Evolutionary conservation across 2,113 vertebrate species (phyloP), one percentile per base, ranked within the genome.

Genomic region (Stomatorhinus ivindoensis): DNA sequence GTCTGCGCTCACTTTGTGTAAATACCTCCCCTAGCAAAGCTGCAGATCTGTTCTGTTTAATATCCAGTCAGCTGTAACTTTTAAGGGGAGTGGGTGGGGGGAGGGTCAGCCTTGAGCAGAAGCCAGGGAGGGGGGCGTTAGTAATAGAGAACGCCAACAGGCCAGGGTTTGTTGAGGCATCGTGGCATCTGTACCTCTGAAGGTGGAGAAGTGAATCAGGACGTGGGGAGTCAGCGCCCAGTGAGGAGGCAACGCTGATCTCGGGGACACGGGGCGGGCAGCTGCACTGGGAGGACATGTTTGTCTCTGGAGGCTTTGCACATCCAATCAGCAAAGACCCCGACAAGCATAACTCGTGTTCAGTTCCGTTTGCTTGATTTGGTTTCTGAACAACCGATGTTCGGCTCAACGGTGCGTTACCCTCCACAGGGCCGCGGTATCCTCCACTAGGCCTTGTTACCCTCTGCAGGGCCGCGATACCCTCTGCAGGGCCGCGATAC

Each of bases 1-100:
- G 92, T 92, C 92, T 93, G 94, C 95, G 93, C 93, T 93, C 91
- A 92, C 61, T 92, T 89, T 90, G 89, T 91, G 89, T 92, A 91
- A 89, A 88, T 92, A 90, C 82, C 91, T 89, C 87, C 35, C 92
- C 88, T 82, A 94, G 91, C 92, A 93, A 93, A 91, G 91, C 91
- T 91, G 92, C 39, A 21, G 89, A 89, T 86, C 86, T 86, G 88
- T 91, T 88, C 65, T 90, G 48, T 89, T 91, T 90, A 69, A 86
- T 87, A 88, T 86, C 89, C 69, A 90, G 80, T 90, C 13, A 46
- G 90, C 88, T 48, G 47, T 80, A 51, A 39, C 69, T 69, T 35
- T 80, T 88, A 51, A 82, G n/a, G 61, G 13, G 31, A 7, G 46
- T 46, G 46, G 46, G 7, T 1, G 53, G 42, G 69, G 44, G 21